Evolutionary conservation across 2,888 invertebrate species (phyloP), one percentile per base, ranked within the genome.

Genomic region (Torymus texanus): DNA sequence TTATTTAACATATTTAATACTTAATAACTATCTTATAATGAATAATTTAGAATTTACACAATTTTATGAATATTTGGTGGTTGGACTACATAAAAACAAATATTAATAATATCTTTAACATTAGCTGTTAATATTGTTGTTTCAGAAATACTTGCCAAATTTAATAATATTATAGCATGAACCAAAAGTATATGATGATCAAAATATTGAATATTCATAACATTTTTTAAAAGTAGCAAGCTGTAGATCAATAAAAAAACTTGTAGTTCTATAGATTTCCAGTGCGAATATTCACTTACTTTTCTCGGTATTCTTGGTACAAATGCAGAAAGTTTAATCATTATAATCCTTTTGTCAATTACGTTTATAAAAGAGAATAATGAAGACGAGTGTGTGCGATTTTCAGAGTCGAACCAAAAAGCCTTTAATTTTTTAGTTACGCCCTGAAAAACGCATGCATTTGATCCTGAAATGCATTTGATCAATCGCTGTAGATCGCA

Each of bases 251-350:
- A 80, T 5, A 84, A 68, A 75, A 77, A 84, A 12, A 65, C 50
- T 81, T 83, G 85, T 1, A 82, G 76, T 16, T 84, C 84, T 10
- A 75, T 76, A 0, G 82, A 83, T 79, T 85, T 84, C 81, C 79
- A 83, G 68, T 83, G 77, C 2, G 74, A 61, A 8, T 78, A 55
- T 55, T 82, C 80, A 16, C 63, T 62, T 21, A 85, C 82, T 1
- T 70, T 63, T n/a, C 82, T 75, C 1, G 82, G 81, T 21, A 67
- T 24, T 55, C 55, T 67, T 12, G 10, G 14, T 2, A 55, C 24
- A 4, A 10, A 55, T 55, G 53, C 12, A 10, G 55, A 12, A 8
- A 29, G 67, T 5, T 1, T 12, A 24, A 67, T 67, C 13, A 1
- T 55, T 24, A n/a, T 2, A 8, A 67, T 21, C 2, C 55, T 13